Conservation (phyloP, 2,797 vertebrate genomes). For the Rhinophrynus dorsalis region DNA sequence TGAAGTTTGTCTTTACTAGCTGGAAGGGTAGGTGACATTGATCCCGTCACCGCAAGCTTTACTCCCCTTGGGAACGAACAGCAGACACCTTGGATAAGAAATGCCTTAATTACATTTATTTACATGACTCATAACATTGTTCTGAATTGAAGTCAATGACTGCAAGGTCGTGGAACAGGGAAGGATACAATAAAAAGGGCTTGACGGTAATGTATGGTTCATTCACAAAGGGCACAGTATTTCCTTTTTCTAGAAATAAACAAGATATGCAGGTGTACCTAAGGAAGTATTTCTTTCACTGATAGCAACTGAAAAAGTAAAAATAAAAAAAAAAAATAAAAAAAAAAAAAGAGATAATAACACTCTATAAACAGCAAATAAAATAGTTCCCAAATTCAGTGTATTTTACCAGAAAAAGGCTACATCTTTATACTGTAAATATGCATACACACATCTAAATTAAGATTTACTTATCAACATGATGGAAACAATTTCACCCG, state of each 20-base stretch:
- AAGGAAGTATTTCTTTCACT: too few relatives aligned
- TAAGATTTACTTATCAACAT: too few relatives aligned
- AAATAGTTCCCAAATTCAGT: too few relatives aligned
- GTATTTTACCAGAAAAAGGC: too few relatives aligned
- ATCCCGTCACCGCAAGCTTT: slow-evolving; percentile 9
- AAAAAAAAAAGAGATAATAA: too few relatives aligned
- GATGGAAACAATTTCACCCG: too few relatives aligned
- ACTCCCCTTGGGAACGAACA: slow-evolving; percentile 1
- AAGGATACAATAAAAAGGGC: slow-evolving; percentile 60
- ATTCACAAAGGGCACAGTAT: slow-evolving; percentile 20
- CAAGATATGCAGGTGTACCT: background rate
- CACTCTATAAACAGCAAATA: too few relatives aligned
- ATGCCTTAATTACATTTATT: slow-evolving; percentile 85
- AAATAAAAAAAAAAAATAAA: too few relatives aligned
- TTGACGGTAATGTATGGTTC: slow-evolving; percentile 43
- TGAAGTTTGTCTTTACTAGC: background rate
- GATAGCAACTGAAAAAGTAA: too few relatives aligned
- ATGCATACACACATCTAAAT: too few relatives aligned
- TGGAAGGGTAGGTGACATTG: slow-evolving; percentile 23
- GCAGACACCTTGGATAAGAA: slow-evolving; percentile 68
- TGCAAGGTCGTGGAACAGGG: slow-evolving; percentile 73
- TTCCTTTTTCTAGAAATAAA: slow-evolving; percentile 34
- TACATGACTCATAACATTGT: slow-evolving; percentile 83
- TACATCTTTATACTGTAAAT: too few relatives aligned
- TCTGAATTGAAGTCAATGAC: slow-evolving; percentile 76